A percentile compares a stretch with the other conserved stretches of the same genome.
phyloP scores from a whole-genome alignment of 2,797 vertebrate genomes.

The Tiaroga cobitis region DNA sequence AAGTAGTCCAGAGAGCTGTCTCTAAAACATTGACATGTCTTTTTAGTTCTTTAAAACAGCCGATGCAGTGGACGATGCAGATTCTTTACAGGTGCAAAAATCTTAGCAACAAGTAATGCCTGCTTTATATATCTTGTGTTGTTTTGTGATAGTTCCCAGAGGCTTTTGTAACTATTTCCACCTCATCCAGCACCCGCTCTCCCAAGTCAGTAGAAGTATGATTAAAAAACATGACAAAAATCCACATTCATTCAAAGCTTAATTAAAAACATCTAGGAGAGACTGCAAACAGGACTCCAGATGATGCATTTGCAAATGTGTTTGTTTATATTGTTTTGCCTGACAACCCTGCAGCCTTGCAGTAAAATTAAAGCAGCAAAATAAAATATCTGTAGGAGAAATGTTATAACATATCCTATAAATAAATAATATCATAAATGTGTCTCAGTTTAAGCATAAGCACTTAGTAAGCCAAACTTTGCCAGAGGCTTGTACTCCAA shows the following conservation, averaged over 20 bases:
- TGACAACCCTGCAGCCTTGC: conserved; percentile 1
- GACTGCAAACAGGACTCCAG: conserved; percentile 39
- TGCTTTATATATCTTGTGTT: not conserved
- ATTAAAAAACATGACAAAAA: conserved; percentile 40
- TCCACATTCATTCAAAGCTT: conserved; percentile 64
- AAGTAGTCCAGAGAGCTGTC: not conserved
- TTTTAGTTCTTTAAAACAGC: not conserved
- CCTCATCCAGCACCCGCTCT: not conserved
- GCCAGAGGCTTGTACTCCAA: conserved; percentile 18
- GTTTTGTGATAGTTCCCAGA: conserved; percentile 15
- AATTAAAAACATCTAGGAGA: conserved; percentile 71
- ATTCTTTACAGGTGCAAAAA: not conserved
- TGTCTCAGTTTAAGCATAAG: not conserved
- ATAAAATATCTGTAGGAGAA: not conserved
- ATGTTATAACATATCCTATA: not conserved
- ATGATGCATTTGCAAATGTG: conserved; percentile 48
- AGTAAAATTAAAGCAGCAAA: not conserved
- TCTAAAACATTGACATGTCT: not conserved
- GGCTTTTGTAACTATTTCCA: conserved; percentile 42
- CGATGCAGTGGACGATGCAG: not conserved
- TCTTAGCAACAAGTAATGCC: not conserved
- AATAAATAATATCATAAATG: not conserved
- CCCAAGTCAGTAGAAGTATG: conserved; percentile 35
- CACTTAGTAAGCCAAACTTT: not conserved
- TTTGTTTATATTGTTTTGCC: conserved; percentile 15